Percentiles rank a stretch among this genome's conserved stretches.
phyloP scores from a whole-genome alignment of 1,140 invertebrate genomes.

The Subanguina moxae region DNA sequence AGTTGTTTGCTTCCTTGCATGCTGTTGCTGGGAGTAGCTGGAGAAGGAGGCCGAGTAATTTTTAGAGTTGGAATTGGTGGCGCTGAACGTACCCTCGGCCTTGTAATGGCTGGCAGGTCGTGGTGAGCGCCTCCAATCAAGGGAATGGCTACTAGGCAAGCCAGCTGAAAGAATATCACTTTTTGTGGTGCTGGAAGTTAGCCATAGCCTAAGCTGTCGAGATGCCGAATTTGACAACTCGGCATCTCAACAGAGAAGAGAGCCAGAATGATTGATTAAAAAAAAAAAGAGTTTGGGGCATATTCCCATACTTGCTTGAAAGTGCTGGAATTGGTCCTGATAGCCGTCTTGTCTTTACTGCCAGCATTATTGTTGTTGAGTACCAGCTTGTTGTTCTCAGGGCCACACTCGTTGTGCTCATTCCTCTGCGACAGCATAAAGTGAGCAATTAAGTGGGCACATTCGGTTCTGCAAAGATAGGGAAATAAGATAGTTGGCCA shows the following conservation, averaged over 20 bases:
- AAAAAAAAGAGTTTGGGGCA: too few species aligned
- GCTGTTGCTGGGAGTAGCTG: background rate
- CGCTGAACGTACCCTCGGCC: slow-evolving; percentile 43
- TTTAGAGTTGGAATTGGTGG: slow-evolving; percentile 31
- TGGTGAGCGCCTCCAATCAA: slow-evolving; percentile 29
- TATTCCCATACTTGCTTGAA: slow-evolving; percentile 23
- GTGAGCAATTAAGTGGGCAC: slow-evolving; percentile 72
- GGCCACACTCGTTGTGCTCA: slow-evolving; percentile 8
- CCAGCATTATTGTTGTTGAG: background rate
- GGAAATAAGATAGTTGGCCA: too few species aligned
- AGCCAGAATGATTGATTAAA: too few species aligned
- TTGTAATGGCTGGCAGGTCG: slow-evolving; percentile 26
- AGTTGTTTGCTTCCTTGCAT: background rate
- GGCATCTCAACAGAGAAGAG: too few species aligned
- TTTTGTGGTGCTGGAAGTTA: background rate
- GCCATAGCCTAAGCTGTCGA: background rate
- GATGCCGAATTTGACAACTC: background rate
- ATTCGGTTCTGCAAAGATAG: slow-evolving; percentile 62
- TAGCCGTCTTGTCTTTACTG: background rate
- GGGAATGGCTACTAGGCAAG: slow-evolving; percentile 41
- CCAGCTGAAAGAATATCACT: slow-evolving; percentile 24
- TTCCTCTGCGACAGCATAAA: slow-evolving; percentile 61
- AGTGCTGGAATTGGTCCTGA: slow-evolving; percentile 4
- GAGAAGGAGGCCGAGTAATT: slow-evolving; percentile 20
- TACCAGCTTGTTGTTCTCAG: slow-evolving; percentile 15